A percentile compares a stretch with the other conserved stretches of the same genome.
Evolutionary conservation across 2,888 invertebrate species (phyloP).

Genomic region (Lithodes maja): DNA sequence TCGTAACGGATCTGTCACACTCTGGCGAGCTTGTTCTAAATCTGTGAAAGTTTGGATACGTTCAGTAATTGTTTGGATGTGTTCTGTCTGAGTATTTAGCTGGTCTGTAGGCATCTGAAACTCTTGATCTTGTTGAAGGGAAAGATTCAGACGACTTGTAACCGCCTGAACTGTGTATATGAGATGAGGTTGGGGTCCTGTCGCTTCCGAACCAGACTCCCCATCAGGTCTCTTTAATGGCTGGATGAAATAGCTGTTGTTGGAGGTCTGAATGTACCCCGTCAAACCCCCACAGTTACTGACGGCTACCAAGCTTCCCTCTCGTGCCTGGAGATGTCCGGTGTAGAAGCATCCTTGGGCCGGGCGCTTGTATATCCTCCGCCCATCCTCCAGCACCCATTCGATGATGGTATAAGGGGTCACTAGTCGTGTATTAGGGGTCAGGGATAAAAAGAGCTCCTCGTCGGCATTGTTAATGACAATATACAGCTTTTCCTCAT

Average conservation of each 20-base stretch:
- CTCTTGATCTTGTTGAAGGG: slow-evolving; percentile 63
- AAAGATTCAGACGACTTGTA: slow-evolving; percentile 57
- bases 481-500: slow-evolving; percentile 51
- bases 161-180: slow-evolving; percentile 65
- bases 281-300: slow-evolving; percentile 66
- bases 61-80: neutral
- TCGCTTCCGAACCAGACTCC: neutral
- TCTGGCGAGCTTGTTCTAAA: neutral
- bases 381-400: slow-evolving; percentile 61
- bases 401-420: slow-evolving; percentile 62
- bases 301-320: slow-evolving; percentile 62
- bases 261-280: slow-evolving; percentile 66
- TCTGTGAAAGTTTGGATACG: neutral
- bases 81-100: neutral
- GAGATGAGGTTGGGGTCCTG: slow-evolving; percentile 52
- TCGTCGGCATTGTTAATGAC: slow-evolving; percentile 62
- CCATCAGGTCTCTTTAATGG: slow-evolving; percentile 37
- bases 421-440: slow-evolving; percentile 55
- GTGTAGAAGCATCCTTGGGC: slow-evolving; percentile 57
- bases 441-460: slow-evolving; percentile 63
- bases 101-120: slow-evolving; percentile 11
- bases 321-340: slow-evolving; percentile 46
- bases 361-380: slow-evolving; percentile 36
- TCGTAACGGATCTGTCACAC: neutral
- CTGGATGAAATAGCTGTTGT: slow-evolving; percentile 68